These are phyloP conservation scores for Lagria hirta DNA, from an alignment of 2,888 invertebrate species.

Conservation along the genomic window DNA sequence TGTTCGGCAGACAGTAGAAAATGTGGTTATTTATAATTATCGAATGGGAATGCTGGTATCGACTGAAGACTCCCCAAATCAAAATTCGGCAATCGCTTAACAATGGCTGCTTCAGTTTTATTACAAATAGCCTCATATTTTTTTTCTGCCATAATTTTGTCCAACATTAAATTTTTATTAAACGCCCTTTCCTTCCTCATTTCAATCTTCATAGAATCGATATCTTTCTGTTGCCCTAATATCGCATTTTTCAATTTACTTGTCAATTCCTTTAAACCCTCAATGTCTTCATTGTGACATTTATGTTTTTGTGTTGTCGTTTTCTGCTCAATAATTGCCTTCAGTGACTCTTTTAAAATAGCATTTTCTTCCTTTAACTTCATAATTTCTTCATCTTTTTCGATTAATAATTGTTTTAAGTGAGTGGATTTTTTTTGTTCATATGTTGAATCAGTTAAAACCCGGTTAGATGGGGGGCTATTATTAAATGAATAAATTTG, in stretches of 20 bases:
- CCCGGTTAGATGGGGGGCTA: constrained; percentile 3
- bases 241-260: constrained; percentile 36
- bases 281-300: constrained; percentile 38
- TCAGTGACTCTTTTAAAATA: constrained; percentile 37
- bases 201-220: constrained; percentile 41
- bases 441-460: constrained; percentile 11
- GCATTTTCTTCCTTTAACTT: constrained; percentile 42
- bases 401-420: constrained; percentile 12
- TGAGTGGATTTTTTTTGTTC: constrained; percentile 7
- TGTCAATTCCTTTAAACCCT: constrained; percentile 34
- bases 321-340: constrained; percentile 31
- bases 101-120: constrained; percentile 8
- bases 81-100: constrained; percentile 26
- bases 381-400: constrained; percentile 33
- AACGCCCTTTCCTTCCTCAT: constrained; percentile 37
- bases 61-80: constrained; percentile 39
- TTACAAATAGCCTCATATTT: constrained; percentile 34
- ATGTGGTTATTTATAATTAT: too few species aligned
- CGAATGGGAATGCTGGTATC: constrained; percentile 41
- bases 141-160: constrained; percentile 37
- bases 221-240: constrained; percentile 41
- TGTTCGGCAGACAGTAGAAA: too few species aligned
- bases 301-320: constrained; percentile 12
- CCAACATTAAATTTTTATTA: constrained; percentile 37
- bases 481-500: constrained; percentile 36